These are phyloP conservation scores for Clytia hemisphaerica DNA, from an alignment of 30 jellyfish, hydroid and myxozoan species.

Conservation along the genomic window DNA sequence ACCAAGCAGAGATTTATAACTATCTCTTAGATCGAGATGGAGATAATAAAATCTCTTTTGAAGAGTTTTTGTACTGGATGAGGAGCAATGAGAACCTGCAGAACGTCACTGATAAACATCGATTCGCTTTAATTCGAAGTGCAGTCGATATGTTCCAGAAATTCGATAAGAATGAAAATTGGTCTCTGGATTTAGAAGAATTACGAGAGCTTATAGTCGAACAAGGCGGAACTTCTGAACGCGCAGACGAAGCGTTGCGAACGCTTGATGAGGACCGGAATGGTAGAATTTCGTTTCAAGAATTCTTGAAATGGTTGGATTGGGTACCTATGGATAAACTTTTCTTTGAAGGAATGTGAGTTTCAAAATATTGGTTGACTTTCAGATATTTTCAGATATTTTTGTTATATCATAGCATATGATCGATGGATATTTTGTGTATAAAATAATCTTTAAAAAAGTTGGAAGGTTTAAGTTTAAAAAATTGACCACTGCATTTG, in stretches of 20 bases:
- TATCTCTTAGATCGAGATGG: constrained; percentile 25
- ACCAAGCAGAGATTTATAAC: constrained; percentile 10
- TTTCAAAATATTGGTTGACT: too few relatives aligned
- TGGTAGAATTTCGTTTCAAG: constrained; percentile 17
- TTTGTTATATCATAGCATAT: too few relatives aligned
- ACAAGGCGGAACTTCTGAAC: constrained; percentile 11
- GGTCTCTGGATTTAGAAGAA: constrained; percentile 13
- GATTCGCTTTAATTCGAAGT: neutral
- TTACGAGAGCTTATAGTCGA: constrained; percentile 9
- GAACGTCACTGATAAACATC: constrained; percentile 13
- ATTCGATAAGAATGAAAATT: constrained; percentile 11
- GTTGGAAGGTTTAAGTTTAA: too few relatives aligned
- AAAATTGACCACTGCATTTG: too few relatives aligned
- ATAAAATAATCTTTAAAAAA: too few relatives aligned
- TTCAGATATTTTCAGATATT: too few relatives aligned
- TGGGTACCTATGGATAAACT: constrained; percentile 27
- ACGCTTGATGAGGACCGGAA: constrained; percentile 13
- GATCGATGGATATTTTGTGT: too few relatives aligned
- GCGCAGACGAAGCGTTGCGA: constrained; percentile 4
- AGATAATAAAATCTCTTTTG: constrained; percentile 9
- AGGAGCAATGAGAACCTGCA: constrained; percentile 5
- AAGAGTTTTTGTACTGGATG: constrained; percentile 20
- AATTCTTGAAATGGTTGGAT: constrained; percentile 31
- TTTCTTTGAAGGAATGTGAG: neutral
- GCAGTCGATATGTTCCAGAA: constrained; percentile 31